Percentiles rank a stretch among this genome's conserved stretches.
phyloP scores from a whole-genome alignment of 2,797 vertebrate genomes.

The Avahi laniger region DNA sequence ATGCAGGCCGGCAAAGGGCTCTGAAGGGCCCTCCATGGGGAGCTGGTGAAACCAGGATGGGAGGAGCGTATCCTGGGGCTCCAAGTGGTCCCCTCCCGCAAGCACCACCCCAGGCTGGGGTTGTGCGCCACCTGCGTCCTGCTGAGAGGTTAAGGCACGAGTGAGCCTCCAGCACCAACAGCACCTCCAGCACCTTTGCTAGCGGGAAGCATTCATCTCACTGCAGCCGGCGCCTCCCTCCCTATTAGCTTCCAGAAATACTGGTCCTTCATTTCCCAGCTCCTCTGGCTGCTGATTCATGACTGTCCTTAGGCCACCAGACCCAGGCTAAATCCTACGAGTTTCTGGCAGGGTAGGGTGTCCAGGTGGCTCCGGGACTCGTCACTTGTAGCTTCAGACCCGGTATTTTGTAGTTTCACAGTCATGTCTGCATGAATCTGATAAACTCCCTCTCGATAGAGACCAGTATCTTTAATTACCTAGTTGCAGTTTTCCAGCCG shows the following conservation, averaged over 20 bases:
- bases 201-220: background rate
- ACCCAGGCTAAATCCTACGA: rapidly evolving
- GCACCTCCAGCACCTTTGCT: background rate
- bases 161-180: background rate
- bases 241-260: background rate
- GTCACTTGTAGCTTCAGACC: too few species aligned
- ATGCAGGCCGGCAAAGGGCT: rapidly evolving
- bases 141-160: background rate
- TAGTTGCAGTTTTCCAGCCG: background rate
- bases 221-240: background rate
- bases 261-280: background rate
- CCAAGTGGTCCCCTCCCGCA: background rate
- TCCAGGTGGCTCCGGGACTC: background rate
- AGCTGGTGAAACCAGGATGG: background rate
- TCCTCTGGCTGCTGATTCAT: background rate
- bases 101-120: background rate
- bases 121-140: background rate
- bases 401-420: background rate
- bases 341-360: rapidly evolving
- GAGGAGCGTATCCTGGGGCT: background rate
- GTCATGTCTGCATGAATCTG: background rate
- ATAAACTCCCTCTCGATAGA: background rate
- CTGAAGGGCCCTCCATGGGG: background rate
- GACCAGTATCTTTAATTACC: background rate
- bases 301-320: background rate